Evolutionary conservation across 2,888 invertebrate species (phyloP).

Genomic region (Latheticus oryzae): DNA sequence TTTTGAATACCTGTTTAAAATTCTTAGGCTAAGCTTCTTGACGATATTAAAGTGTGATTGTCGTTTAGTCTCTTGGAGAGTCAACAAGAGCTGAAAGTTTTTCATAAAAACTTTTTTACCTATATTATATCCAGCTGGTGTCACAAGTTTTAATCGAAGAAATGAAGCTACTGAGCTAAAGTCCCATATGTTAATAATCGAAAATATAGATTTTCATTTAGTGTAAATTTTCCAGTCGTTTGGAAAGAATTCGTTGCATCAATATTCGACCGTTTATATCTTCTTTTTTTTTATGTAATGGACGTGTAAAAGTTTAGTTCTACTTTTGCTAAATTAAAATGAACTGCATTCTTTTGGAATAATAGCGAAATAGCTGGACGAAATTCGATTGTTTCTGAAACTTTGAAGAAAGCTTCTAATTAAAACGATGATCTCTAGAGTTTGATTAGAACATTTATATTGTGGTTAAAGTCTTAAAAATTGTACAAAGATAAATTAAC

Average conservation of each 20-base stretch:
- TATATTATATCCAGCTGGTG: slow-evolving; percentile 32
- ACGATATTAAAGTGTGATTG: slow-evolving; percentile 26
- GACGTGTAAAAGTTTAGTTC: slow-evolving; percentile 8
- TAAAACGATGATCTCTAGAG: slow-evolving; percentile 6
- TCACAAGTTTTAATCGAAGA: slow-evolving; percentile 20
- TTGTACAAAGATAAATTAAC: no score
- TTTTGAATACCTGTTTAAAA: slow-evolving; percentile 26
- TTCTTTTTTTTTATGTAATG: slow-evolving; percentile 2
- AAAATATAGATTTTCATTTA: slow-evolving; percentile 22
- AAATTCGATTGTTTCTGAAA: slow-evolving; percentile 17
- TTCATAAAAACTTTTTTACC: slow-evolving; percentile 21
- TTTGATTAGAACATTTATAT: slow-evolving; percentile 13
- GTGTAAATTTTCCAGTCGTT: no score
- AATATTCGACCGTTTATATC: slow-evolving; percentile 6
- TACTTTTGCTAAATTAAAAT: slow-evolving; percentile 11
- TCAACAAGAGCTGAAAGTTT: slow-evolving; percentile 33
- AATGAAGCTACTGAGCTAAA: slow-evolving; percentile 14
- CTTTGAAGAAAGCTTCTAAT: slow-evolving; percentile 18
- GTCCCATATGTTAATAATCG: no score
- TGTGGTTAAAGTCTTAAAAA: no score
- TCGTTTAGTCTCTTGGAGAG: slow-evolving; percentile 24
- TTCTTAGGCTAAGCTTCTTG: slow-evolving; percentile 7
- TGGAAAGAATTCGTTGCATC: no score
- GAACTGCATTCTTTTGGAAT: not conserved
- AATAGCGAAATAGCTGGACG: slow-evolving; percentile 2